Base-by-base conservation (phyloP, 2,888 invertebrate genomes). In the Folsomia manolachei region DNA sequence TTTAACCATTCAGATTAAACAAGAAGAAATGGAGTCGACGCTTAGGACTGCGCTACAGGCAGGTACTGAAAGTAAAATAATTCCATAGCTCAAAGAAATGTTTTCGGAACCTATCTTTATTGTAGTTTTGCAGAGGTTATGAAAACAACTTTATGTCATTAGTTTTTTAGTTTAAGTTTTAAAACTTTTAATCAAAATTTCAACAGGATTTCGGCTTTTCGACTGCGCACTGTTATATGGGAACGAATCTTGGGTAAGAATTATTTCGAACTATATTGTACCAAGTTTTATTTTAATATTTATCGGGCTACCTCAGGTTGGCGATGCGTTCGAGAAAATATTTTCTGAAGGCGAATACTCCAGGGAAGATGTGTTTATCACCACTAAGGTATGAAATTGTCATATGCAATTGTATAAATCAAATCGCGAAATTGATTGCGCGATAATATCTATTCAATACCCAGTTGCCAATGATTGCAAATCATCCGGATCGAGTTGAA, bases 321-420 rank as follows among this genome's bases (percentile, higher is more conserved):
- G n/a, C n/a, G 87, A 88, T 61, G 90, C 91, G 0, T 84, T 94
- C 0, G 88, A 88, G 76, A 87, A 88, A 73, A 91, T 91, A 90
- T 84, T 94, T 56, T 87, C 88, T 63, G 86, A 87, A 7, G 89
- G 90, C 69, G 88, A 88, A 82, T 82, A 89, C 1, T 89, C 86
- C 80, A 88, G 94, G 78, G 90, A 91, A 80, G 92, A 95, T 66
- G 84, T 95, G 0, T 95, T 92, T 83, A 86, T 95, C 61, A 90
- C 91, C 21, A 92, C 94, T 14, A 95, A 95, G 84, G 86, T 94
- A 79, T 77, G 69, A 26, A 63, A 71, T 19, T 61, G 11, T 7
- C 0, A 1, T 26, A 51, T 70, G 27, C 53, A 19, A 9, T 27
- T 21, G 39, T 23, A 7, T 19, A 39, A 11, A 23, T 27, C 27